phyloP scores from a whole-genome alignment of 1,140 invertebrate species.

The Danaus melanippus region DNA sequence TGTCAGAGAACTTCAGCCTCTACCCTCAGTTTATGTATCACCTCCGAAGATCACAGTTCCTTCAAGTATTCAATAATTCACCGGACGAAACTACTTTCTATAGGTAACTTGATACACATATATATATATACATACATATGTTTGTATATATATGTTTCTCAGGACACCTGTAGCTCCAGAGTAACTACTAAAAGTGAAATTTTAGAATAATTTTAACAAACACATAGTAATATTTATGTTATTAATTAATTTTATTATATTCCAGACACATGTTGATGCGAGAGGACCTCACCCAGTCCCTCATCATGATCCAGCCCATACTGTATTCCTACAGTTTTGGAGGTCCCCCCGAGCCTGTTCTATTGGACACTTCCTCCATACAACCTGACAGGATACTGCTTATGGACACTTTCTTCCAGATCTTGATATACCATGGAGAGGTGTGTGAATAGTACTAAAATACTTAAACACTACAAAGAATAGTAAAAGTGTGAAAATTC shows the following conservation, averaged over 20 bases:
- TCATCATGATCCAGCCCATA: constrained; percentile 99
- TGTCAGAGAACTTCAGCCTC: constrained; percentile 96
- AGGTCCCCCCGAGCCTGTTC: constrained; percentile 96
- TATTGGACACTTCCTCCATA: constrained; percentile 97
- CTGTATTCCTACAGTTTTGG: constrained; percentile 98
- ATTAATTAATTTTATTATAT: constrained; percentile 21
- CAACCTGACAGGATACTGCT: constrained; percentile 97
- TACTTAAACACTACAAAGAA: no score
- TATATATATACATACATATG: constrained; percentile 1
- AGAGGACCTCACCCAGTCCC: constrained; percentile 96
- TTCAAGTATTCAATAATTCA: constrained; percentile 99
- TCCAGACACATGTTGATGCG: constrained; percentile 95
- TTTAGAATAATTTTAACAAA: no score
- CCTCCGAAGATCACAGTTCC: constrained; percentile 96
- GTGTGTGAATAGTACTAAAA: constrained; percentile 56
- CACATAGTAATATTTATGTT: not conserved
- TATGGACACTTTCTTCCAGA: constrained; percentile 99
- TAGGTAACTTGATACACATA: constrained; percentile 73
- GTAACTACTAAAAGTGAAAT: no score
- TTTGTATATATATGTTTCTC: constrained; percentile 1
- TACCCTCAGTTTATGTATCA: constrained; percentile 99
- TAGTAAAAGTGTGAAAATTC: no score
- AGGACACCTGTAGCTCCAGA: no score
- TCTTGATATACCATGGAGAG: constrained; percentile 99
- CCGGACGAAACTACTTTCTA: constrained; percentile 99